Conservation (phyloP, 2,888 invertebrate genomes). For the Brachyopa scutellaris region DNA sequence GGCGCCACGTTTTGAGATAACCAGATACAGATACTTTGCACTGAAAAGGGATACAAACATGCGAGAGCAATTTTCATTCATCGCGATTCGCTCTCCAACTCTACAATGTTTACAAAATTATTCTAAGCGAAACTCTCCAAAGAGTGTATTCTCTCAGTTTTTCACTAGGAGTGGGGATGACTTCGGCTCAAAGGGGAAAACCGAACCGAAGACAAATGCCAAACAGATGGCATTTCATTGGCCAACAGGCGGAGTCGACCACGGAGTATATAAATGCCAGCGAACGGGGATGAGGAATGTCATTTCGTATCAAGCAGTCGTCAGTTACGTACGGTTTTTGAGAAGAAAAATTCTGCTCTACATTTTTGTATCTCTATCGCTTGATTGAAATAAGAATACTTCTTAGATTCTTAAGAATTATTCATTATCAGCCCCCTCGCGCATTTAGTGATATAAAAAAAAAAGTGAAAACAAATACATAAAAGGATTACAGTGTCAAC, state of each 20-base stretch:
- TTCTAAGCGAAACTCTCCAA: conserved; percentile 48
- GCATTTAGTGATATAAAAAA: conserved; percentile 29
- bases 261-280: conserved; percentile 77
- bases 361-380: conserved; percentile 37
- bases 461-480: conserved; percentile 18
- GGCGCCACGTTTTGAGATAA: conserved; percentile 70
- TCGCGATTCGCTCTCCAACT: conserved; percentile 52
- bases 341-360: conserved; percentile 25
- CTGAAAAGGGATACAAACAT: conserved; percentile 50
- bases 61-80: conserved; percentile 65
- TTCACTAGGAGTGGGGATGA: conserved; percentile 50
- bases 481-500: conserved; percentile 66
- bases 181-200: conserved; percentile 69
- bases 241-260: conserved; percentile 76
- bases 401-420: conserved; percentile 37
- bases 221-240: conserved; percentile 73
- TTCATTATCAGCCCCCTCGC: conserved; percentile 59
- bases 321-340: conserved; percentile 69
- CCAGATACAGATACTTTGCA: conserved; percentile 42
- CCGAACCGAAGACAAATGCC: conserved; percentile 68
- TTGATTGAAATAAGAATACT: conserved; percentile 32
- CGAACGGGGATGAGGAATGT: conserved; percentile 77
- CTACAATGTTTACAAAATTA: conserved; percentile 71
- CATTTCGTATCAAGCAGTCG: conserved; percentile 76
- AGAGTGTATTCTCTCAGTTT: conserved; percentile 14